Evolutionary conservation across 2,797 vertebrate genomes (phyloP).

Genomic region (Chromobotia macracanthus): DNA sequence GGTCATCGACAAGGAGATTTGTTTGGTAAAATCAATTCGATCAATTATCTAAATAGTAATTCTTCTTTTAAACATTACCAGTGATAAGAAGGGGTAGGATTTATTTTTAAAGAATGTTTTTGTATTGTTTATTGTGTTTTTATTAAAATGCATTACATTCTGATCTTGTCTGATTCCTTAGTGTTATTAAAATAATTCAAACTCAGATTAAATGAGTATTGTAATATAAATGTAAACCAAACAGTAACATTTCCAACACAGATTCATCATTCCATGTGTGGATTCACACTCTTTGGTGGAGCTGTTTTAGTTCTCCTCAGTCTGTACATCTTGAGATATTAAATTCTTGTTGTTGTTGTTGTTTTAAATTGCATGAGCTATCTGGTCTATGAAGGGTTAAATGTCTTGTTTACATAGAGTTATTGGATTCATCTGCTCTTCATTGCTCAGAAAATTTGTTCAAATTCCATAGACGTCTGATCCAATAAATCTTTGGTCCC

Average conservation of each 20-base stretch:
- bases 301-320: background rate
- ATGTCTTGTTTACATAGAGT: background rate
- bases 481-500: background rate
- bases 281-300: background rate
- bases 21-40: background rate
- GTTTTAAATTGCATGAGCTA: background rate
- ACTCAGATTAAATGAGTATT: too few species aligned
- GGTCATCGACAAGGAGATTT: slow-evolving; percentile 1
- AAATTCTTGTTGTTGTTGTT: background rate
- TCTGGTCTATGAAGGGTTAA: slow-evolving; percentile 4
- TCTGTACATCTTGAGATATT: background rate
- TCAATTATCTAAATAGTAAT: background rate
- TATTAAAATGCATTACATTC: too few species aligned
- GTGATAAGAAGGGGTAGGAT: too few species aligned
- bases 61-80: too few species aligned
- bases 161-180: too few species aligned
- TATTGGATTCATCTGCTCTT: slow-evolving; percentile 17
- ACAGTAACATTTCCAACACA: too few species aligned
- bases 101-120: too few species aligned
- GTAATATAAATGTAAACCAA: too few species aligned
- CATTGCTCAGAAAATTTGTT: background rate
- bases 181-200: too few species aligned
- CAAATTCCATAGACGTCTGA: background rate
- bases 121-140: too few species aligned
- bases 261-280: too few species aligned